Conservation (phyloP, 2,113 vertebrate species). For the Callithrix jacchus region DNA sequence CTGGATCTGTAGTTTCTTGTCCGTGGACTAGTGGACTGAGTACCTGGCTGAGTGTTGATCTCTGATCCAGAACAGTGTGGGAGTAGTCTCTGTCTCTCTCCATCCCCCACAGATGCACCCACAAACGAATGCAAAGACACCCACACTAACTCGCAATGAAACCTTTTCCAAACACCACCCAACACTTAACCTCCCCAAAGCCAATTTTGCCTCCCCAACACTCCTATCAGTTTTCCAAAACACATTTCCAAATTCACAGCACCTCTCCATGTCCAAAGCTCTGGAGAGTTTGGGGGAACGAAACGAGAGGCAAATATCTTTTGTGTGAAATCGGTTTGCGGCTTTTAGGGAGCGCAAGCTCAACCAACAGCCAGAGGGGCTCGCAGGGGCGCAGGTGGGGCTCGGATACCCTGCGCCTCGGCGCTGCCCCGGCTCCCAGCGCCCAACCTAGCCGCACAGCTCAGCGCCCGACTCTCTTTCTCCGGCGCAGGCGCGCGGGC, state of each 20-base stretch:
- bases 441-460: rapidly evolving
- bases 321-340: rapidly evolving
- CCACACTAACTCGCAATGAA: neutral
- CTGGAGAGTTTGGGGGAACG: neutral
- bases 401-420: neutral
- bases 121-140: neutral
- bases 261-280: neutral
- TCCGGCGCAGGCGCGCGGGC: neutral
- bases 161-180: neutral
- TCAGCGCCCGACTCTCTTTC: neutral
- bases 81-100: too few relatives aligned
- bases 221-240: neutral
- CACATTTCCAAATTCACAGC: neutral
- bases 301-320: neutral
- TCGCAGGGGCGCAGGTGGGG: neutral
- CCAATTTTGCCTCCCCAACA: neutral
- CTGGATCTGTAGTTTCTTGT: neutral
- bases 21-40: neutral
- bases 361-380: too few relatives aligned
- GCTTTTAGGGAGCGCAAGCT: neutral
- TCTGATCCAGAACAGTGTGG: neutral
- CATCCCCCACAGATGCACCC: neutral
- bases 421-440: neutral
- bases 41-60: neutral
- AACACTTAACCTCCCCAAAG: conserved; percentile 5